Evolutionary conservation across 1,140 invertebrate species (phyloP).

Genomic region (Berghia stephanieae): DNA sequence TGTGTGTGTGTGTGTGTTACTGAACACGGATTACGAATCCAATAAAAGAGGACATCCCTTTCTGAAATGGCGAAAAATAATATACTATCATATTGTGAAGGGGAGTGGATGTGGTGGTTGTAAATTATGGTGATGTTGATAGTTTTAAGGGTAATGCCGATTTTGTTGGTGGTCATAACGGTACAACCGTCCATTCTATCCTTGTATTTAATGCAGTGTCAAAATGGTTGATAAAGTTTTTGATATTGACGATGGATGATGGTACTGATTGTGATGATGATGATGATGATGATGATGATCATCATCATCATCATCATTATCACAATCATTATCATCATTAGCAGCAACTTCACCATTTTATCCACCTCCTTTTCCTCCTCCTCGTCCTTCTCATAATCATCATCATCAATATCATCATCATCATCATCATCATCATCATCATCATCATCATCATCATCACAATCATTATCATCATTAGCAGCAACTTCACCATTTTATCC

Average conservation of each 20-base stretch:
- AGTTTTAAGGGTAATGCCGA: neutral
- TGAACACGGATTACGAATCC: neutral
- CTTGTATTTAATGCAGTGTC: neutral
- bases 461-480: too few relatives aligned
- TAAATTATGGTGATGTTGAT: neutral
- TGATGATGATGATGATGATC: constrained; percentile 3
- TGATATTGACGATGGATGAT: neutral
- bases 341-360: too few relatives aligned
- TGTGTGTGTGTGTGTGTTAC: constrained; percentile 15
- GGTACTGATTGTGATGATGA: neutral
- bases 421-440: neutral
- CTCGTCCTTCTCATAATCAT: too few relatives aligned
- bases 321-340: too few relatives aligned
- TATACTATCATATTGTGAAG: too few relatives aligned
- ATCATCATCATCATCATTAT: neutral
- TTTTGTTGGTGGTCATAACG: neutral
- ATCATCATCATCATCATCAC: too few relatives aligned
- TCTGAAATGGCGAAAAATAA: neutral
- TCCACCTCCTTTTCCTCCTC: too few relatives aligned
- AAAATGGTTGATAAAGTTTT: neutral
- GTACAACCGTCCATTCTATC: neutral
- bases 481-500: too few relatives aligned
- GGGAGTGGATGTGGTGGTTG: neutral
- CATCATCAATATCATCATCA: too few relatives aligned
- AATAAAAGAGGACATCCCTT: neutral